Evolutionary conservation across 2,888 invertebrate genomes (phyloP), one percentile per base, ranked within the genome.

Genomic region (Zaprionus obscuricornis): DNA sequence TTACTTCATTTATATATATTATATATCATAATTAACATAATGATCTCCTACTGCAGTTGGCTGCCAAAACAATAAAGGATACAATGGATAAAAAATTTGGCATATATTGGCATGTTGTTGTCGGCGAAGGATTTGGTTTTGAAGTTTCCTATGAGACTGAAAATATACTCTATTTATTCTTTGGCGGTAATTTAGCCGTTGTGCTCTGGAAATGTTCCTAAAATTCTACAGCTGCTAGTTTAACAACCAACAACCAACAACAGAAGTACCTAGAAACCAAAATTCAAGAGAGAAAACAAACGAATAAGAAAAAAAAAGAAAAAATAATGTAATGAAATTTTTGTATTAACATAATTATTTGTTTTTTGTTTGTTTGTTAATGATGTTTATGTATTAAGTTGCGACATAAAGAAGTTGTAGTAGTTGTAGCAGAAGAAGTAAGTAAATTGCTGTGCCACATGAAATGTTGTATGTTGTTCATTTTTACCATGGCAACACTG

Each of bases 61-160:
- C 98, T 0, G 97, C 98, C n/a, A 94, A 93, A 76, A 94, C 96
- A 93, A 96, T 98, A 50, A 98, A 98, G 91, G 98, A 98, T 84
- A 93, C 94, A 36, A 94, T 98, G 95, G 98, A 98, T 91, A 97
- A 97, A 91, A 97, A 97, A 89, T 98, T 97, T 90, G 98, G 98
- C 2, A 94, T 96, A 0, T 95, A 97, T 57, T 98, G 98, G 94
- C 97, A 97, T 90, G 96, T 95, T n/a, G 95, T 98, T 0, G 95
- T 98, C 2, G 98, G 98, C 3, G 98, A 98, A 92, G 97, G 86
- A n/a, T 83, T 86, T 6, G 98, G 97, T 36, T 97, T 97, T 90
- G 97, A 97, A 90, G 93, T 98, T 60, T 96, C 97, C 1, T 96
- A 97, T 89, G 97, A 98, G 91, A 94, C 95, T 58, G 96, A 95